Evolutionary conservation across 1,140 invertebrate species (phyloP), one percentile per base, ranked within the genome.

Genomic region (Meloidogyne floridensis): DNA sequence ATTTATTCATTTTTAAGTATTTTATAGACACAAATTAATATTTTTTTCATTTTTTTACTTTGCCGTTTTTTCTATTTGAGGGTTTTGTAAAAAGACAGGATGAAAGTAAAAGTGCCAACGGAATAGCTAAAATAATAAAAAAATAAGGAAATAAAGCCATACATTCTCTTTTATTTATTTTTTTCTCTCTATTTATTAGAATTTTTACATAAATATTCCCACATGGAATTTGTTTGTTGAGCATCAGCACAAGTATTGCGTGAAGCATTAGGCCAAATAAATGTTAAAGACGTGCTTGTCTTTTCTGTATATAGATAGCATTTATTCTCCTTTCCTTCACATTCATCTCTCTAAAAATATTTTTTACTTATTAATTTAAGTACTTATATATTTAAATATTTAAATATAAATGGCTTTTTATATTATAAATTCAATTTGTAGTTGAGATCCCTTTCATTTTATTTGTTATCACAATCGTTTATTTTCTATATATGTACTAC

Each of bases 101-200:
- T 59, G 1, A 59, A 59, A 59, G 8, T 59, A 59, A 59, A 59
- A 59, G 15, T 15, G 5, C 15, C 13, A 54, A 10, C 9, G n/a
- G 15, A 65, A 65, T 65, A 6, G 59, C 15, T 65, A 65, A 65
- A 65, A n/a, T 65, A 65, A 56, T 59, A 59, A 15, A 59, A 59
- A 65, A n/a, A 65, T 15, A 65, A 65, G 59, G 59, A 65, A 65
- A n/a, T 65, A n/a, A 65, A 65, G 59, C 59, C n/a, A 65, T 65
- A 65, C 11, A 65, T 65, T n/a, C n/a, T n/a, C n/a, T 65, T n/a
- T 65, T 32, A 32, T 2, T n/a, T 59, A 47, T 47, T 54, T 15
- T 59, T 15, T 59, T 9, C 54, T 11, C 10, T 56, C 13, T 56
- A 11, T 56, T 11, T 10, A 56, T 56, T 65, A 65, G n/a, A 3